These are phyloP conservation scores for Lagodon rhomboides DNA, from an alignment of 2,797 vertebrate species.

Conservation along the genomic window DNA sequence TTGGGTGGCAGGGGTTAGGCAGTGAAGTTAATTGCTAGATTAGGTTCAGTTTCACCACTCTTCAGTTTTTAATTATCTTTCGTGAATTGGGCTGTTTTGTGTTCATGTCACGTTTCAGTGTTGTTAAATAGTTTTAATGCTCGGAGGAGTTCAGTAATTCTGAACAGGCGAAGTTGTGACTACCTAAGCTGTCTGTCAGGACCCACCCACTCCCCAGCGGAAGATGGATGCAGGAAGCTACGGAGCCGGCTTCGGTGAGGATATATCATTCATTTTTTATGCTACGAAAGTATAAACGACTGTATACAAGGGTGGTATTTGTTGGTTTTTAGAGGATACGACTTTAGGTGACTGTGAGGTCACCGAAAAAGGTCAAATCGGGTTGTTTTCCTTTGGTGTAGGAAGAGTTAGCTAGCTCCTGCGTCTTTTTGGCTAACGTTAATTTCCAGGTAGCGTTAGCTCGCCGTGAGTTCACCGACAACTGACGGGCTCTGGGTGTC, in stretches of 20 bases:
- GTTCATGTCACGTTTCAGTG: slow-evolving; percentile 13
- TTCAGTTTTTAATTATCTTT: slow-evolving; percentile 29
- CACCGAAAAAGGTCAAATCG: not conserved
- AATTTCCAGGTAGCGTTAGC: slow-evolving; percentile 10
- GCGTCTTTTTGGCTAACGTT: slow-evolving; percentile 30
- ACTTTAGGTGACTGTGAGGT: not conserved
- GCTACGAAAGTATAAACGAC: not conserved
- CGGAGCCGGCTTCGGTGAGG: slow-evolving; percentile 85
- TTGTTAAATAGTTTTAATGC: not conserved
- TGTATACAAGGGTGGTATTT: fast-evolving
- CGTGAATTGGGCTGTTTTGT: slow-evolving; percentile 6
- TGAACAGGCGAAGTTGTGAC: slow-evolving; percentile 67
- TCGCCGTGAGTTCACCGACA: not conserved
- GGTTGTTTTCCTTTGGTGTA: not conserved
- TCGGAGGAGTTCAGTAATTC: slow-evolving; percentile 42
- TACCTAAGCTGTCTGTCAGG: slow-evolving; percentile 56
- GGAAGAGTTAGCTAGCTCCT: slow-evolving; percentile 54
- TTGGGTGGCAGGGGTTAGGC: not conserved
- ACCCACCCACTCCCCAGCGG: slow-evolving; percentile 69
- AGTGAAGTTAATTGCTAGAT: slow-evolving; percentile 25
- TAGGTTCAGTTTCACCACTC: not conserved
- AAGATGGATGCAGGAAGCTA: slow-evolving; percentile 82
- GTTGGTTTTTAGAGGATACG: not conserved
- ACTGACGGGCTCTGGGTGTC: not conserved
- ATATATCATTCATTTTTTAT: slow-evolving; percentile 13